These are phyloP conservation scores for Falcunculus frontatus DNA, from an alignment of 2,113 vertebrate species.

Conservation along the genomic window DNA sequence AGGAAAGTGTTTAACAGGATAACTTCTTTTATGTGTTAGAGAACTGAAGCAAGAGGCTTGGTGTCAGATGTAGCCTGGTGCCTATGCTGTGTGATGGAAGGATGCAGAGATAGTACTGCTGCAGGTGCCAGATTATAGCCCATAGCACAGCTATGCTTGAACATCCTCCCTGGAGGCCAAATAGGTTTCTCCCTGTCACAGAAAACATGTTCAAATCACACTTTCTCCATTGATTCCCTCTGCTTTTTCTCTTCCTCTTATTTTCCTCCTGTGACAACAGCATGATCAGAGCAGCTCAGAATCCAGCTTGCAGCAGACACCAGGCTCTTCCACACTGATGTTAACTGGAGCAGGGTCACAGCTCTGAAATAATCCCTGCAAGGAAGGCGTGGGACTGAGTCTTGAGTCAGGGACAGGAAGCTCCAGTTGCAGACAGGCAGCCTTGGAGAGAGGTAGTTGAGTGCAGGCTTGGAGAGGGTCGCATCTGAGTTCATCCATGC, in stretches of 20 bases:
- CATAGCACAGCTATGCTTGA: background rate
- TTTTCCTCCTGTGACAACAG: background rate
- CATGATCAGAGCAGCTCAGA: background rate
- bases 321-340: rapidly evolving
- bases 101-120: background rate
- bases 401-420: background rate
- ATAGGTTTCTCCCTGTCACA: background rate
- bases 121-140: background rate
- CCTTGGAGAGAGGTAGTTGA: background rate
- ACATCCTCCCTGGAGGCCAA: background rate
- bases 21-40: background rate
- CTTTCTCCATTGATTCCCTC: background rate
- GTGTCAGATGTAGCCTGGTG: background rate
- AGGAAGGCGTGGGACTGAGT: background rate
- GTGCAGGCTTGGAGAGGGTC: background rate
- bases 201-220: background rate
- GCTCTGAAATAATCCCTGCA: background rate
- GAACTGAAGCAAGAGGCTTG: background rate
- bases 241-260: background rate
- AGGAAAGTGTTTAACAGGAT: background rate
- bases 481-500: rapidly evolving
- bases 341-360: background rate
- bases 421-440: background rate
- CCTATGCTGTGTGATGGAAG: background rate
- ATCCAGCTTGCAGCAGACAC: background rate